Evolutionary conservation across 2,888 invertebrate species (phyloP).

Genomic region (Ormyrus rosae): DNA sequence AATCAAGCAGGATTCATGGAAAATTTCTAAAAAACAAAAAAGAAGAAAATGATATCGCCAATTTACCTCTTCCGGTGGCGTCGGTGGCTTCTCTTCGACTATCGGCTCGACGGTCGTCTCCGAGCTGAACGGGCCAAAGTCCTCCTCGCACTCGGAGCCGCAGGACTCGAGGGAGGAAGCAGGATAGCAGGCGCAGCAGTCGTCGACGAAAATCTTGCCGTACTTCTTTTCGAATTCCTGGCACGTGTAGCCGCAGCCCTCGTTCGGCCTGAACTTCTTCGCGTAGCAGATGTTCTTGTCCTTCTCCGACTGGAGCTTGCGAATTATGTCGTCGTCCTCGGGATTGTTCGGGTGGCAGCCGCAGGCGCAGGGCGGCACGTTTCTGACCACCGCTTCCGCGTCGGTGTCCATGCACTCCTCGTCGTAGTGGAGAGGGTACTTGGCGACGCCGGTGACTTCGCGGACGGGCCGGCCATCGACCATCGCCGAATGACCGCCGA

Average conservation of each 20-base stretch:
- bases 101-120: too few species aligned
- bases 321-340: not conserved
- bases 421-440: conserved; percentile 57
- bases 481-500: conserved; percentile 54
- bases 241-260: conserved; percentile 62
- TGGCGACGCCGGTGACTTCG: conserved; percentile 62
- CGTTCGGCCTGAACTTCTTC: conserved; percentile 63
- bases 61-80: too few species aligned
- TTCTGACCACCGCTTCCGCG: conserved; percentile 53
- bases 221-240: conserved; percentile 55
- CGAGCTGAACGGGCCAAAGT: too few species aligned
- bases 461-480: conserved; percentile 62
- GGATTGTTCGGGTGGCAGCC: conserved; percentile 16
- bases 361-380: conserved; percentile 68
- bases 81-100: too few species aligned
- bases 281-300: conserved; percentile 63
- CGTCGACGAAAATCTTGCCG: too few species aligned
- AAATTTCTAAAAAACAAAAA: too few species aligned
- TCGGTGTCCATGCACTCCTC: conserved; percentile 6
- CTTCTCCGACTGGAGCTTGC: conserved; percentile 12
- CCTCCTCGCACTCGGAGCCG: too few species aligned
- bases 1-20: too few species aligned
- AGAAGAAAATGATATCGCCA: too few species aligned
- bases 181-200: too few species aligned
- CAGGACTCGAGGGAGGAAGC: too few species aligned